Evolutionary conservation across 2,888 invertebrate species (phyloP), one percentile per base, ranked within the genome.

Genomic region (Eudasyphora cyanicolor): DNA sequence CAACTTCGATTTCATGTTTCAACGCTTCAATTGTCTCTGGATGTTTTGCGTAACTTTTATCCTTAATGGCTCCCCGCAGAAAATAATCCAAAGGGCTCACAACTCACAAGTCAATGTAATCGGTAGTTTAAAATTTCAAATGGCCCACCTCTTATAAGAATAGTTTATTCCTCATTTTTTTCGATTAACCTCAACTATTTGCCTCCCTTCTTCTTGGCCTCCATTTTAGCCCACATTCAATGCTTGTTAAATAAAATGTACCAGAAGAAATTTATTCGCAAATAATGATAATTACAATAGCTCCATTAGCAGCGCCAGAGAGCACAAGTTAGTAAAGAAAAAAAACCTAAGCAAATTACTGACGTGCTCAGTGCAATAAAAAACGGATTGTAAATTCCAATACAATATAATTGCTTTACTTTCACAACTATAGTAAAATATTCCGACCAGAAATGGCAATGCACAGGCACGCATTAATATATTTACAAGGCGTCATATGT

Each of bases 241-340:
- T 4, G 19, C 51, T 21, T 51, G 21, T 21, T 51, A 3, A 12
- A 12, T 54, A 21, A 24, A 54, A 54, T 49, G 14, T 64, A 38
- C 19, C 2, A 64, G 10, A 10, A 51, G 24, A 64, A 64, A 64
- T 35, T 21, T 35, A 38, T 38, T 38, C 19, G 7, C 19, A 38
- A 35, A 32, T 38, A 64, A 64, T 64, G 64, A 64, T 64, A 64
- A 64, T 64, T 64, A 38, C 64, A 19, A 10, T 17, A 14, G 64
- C 32, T 64, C 38, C 35, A 60, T 60, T 60, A 32, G 24, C 32
- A n/a, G n/a, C n/a, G n/a, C n/a, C n/a, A n/a, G 5, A 19, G 64
- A 64, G 21, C 19, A 35, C 64, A 35, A 51, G 10, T 38, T 64
- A 35, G 21, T 38, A 64, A 35, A 64, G 24, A 24, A 12, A 14